Evolutionary conservation across 2,113 vertebrate species (phyloP).

Genomic region (Equus przewalskii): DNA sequence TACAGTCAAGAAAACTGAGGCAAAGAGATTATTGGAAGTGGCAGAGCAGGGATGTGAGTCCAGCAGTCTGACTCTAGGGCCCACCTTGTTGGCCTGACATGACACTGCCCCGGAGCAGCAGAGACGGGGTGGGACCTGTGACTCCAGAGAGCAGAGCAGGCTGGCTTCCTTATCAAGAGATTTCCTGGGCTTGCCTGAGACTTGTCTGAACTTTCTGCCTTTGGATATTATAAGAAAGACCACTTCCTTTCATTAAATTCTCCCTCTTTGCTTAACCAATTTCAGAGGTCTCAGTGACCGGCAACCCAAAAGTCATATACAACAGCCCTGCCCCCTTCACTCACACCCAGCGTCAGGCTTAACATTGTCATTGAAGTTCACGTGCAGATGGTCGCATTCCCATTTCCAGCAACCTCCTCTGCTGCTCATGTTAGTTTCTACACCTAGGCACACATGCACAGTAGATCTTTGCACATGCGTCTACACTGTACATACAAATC

Average conservation of each 20-base stretch:
- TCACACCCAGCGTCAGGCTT: background rate
- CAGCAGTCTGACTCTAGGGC: background rate
- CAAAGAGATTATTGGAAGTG: background rate
- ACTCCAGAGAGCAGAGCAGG: background rate
- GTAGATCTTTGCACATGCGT: background rate
- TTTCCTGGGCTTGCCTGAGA: background rate
- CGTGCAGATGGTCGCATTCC: fast-evolving
- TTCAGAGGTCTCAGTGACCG: background rate
- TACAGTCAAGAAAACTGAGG: background rate
- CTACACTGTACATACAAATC: background rate
- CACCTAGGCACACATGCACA: fast-evolving
- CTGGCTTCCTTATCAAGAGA: background rate
- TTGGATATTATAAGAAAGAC: background rate
- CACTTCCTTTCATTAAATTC: background rate
- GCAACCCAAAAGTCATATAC: background rate
- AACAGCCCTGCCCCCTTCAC: background rate
- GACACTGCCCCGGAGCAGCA: no score
- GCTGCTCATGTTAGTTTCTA: background rate
- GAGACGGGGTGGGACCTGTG: fast-evolving
- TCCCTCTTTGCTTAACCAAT: background rate
- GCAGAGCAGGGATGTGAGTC: background rate
- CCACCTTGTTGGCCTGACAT: background rate
- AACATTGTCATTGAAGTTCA: background rate
- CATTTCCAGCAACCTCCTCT: background rate
- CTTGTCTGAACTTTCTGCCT: background rate